Evolutionary conservation across 2,113 vertebrate genomes (phyloP).

Genomic region (Ptilorrhoa leucosticta): DNA sequence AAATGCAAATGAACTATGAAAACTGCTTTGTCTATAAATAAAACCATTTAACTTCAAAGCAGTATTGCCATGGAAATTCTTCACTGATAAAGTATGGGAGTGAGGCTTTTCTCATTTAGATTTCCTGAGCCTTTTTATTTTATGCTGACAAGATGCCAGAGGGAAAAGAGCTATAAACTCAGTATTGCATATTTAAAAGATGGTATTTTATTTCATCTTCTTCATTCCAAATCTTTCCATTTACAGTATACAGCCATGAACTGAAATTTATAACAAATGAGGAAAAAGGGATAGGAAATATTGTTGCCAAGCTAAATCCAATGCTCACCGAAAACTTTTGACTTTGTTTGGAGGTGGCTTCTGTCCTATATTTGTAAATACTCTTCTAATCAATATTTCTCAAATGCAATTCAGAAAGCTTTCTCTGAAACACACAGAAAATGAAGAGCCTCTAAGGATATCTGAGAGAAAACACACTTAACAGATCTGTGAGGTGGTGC

Average conservation of each 20-base stretch:
- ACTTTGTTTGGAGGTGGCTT: neutral
- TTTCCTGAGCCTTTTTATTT: constrained; percentile 38
- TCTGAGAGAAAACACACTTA: neutral
- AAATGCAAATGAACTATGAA: constrained; percentile 52
- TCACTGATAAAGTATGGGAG: constrained; percentile 30
- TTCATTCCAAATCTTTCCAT: neutral
- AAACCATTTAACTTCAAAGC: constrained; percentile 59
- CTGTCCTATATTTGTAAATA: neutral
- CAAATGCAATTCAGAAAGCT: neutral
- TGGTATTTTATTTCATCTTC: constrained; percentile 33
- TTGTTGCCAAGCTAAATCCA: neutral
- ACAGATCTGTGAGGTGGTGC: neutral
- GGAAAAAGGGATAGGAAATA: neutral
- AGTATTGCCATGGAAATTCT: constrained; percentile 61
- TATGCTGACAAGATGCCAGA: constrained; percentile 45
- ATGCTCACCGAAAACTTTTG: neutral
- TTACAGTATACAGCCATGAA: neutral
- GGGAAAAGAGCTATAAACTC: constrained; percentile 27
- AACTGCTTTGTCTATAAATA: constrained; percentile 42
- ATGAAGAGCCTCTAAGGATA: neutral
- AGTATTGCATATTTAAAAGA: constrained; percentile 36
- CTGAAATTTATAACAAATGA: neutral
- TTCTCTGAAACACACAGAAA: neutral
- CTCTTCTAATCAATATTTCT: neutral
- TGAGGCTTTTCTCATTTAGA: constrained; percentile 26